Percentiles rank a stretch among this genome's conserved stretches.
Conservation (phyloP, 1,140 invertebrate species). For the Metopolophium dirhodum region DNA sequence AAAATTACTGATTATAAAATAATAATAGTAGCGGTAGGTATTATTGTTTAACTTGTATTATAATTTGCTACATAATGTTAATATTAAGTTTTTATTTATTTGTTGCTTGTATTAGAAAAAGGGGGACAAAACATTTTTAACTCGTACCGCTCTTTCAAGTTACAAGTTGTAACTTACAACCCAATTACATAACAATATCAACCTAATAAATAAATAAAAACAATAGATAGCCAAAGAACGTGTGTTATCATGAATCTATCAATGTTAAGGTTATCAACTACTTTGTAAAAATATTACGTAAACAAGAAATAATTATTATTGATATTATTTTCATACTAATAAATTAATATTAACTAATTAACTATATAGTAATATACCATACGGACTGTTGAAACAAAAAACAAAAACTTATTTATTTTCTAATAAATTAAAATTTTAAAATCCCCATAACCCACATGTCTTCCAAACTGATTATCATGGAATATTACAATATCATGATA, state of each 20-base stretch:
- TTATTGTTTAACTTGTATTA: not conserved
- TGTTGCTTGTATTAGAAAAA: not conserved
- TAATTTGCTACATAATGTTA: not conserved
- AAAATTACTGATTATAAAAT: not conserved
- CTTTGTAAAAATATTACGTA: not conserved
- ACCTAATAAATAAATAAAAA: not conserved
- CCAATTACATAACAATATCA: not conserved
- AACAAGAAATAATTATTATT: no score
- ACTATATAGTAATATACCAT: no score
- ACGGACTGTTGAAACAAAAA: no score
- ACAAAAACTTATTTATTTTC: not conserved
- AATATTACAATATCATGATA: no score
- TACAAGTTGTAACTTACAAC: no score
- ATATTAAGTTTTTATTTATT: not conserved
- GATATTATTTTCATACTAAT: no score
- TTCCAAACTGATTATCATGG: no score
- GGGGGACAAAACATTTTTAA: not conserved
- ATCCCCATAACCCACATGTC: not conserved
- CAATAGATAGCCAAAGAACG: not conserved
- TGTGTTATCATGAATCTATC: not conserved
- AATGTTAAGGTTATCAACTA: not conserved
- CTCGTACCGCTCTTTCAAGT: not conserved
- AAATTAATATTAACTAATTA: no score
- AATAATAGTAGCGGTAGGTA: not conserved
- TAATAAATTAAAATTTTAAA: not conserved